phyloP scores from a whole-genome alignment of 1,140 invertebrate genomes.

The Onthophagus taurus region DNA sequence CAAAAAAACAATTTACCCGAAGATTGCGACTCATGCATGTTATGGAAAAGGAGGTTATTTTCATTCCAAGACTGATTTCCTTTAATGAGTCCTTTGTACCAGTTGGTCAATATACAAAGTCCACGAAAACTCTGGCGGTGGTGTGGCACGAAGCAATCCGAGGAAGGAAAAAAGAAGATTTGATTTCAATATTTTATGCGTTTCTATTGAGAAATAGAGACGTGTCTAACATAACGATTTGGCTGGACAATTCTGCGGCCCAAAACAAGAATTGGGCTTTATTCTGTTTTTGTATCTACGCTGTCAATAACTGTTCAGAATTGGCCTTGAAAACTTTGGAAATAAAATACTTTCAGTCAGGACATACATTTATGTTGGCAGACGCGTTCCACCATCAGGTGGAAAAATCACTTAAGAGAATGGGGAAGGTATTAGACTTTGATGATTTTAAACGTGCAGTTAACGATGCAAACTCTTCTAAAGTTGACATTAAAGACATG shows the following conservation, averaged over 20 bases:
- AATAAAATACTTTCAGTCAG: conserved; percentile 19
- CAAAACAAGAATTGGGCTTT: conserved; percentile 17
- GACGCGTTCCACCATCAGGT: conserved; percentile 30
- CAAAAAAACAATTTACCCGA: not conserved
- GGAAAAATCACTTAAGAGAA: conserved; percentile 22
- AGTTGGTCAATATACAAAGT: conserved; percentile 10
- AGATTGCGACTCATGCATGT: conserved; percentile 4
- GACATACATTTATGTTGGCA: no score
- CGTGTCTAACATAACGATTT: conserved; percentile 11
- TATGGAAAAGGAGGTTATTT: conserved; percentile 20
- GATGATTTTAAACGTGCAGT: conserved; percentile 31
- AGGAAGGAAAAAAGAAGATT: conserved; percentile 19
- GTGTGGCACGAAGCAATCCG: conserved; percentile 21
- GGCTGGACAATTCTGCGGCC: conserved; percentile 13
- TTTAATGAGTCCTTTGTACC: conserved; percentile 19
- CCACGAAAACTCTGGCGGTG: conserved; percentile 7
- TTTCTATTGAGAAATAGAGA: conserved; percentile 15
- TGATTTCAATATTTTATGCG: conserved; percentile 19
- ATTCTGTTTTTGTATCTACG: conserved; percentile 11
- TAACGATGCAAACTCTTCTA: no score
- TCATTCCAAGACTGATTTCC: conserved; percentile 17
- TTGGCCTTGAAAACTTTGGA: not conserved
- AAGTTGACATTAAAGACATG: conserved; percentile 6
- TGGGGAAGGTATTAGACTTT: conserved; percentile 28
- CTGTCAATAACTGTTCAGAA: conserved; percentile 9